Conservation (phyloP, 2,113 vertebrate genomes). For the Pomatorhinus ruficollis region DNA sequence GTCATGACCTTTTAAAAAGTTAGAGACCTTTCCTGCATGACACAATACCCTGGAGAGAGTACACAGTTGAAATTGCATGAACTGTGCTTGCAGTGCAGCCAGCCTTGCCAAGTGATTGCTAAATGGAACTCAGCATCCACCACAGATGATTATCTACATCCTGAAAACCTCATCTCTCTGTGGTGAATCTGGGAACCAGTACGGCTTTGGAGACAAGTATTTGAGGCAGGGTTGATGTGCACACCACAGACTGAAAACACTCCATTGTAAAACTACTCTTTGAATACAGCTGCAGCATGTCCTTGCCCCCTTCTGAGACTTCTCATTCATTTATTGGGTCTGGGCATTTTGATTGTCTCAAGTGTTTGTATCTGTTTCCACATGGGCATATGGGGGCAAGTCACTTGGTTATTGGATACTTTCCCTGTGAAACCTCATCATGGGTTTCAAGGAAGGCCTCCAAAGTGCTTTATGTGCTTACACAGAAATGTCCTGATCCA, state of each 20-base stretch:
- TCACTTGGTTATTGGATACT: neutral
- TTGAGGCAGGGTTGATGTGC: neutral
- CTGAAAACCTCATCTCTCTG: neutral
- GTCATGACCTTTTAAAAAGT: conserved; percentile 1
- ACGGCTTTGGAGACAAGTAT: neutral
- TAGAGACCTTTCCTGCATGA: conserved; percentile 32
- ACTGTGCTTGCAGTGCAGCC: neutral
- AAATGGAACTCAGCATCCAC: neutral
- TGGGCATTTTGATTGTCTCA: neutral
- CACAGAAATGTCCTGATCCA: neutral
- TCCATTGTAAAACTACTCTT: neutral
- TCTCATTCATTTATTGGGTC: neutral
- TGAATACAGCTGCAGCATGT: neutral
- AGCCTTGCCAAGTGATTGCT: conserved; percentile 9
- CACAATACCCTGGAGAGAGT: conserved; percentile 28
- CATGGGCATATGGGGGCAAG: neutral
- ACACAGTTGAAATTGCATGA: neutral
- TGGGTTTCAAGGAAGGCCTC: neutral
- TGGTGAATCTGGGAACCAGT: neutral
- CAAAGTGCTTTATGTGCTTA: neutral
- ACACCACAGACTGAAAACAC: neutral
- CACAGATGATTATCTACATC: neutral
- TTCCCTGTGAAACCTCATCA: neutral
- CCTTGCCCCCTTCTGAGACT: neutral
- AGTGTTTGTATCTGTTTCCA: neutral